A percentile compares a stretch with the other conserved stretches of the same genome.
Conservation (phyloP, 2,113 vertebrate genomes). For the Astur gentilis region DNA sequence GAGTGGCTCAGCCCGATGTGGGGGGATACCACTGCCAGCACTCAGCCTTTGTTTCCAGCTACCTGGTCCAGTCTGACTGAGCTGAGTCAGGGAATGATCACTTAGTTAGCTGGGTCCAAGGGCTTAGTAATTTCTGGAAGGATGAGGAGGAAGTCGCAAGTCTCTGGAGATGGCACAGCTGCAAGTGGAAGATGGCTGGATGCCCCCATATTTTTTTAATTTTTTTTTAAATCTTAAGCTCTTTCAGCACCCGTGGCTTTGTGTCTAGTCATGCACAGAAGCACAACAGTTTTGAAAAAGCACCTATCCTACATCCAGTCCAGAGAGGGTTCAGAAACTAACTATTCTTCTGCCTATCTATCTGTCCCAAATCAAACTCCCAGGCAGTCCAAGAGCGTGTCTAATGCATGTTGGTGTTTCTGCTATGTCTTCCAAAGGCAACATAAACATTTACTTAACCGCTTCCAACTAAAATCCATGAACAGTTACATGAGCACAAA, state of each 20-base stretch:
- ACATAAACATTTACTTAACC: slow-evolving; percentile 2
- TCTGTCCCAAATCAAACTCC: not conserved
- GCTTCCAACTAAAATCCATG: not conserved
- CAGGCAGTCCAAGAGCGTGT: not conserved
- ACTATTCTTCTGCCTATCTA: not conserved
- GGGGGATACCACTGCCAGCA: not conserved
- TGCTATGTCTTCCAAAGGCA: slow-evolving; percentile 1
- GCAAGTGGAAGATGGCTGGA: not conserved
- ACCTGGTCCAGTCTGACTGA: not conserved
- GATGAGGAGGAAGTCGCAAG: not conserved
- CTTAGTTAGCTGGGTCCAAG: not conserved
- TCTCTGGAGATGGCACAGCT: not conserved
- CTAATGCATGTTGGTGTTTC: not conserved
- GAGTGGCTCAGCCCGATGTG: rapidly evolving
- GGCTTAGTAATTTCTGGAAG: not conserved
- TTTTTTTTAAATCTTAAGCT: not conserved
- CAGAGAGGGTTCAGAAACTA: not conserved
- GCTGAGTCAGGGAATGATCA: not conserved
- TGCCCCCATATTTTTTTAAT: not conserved
- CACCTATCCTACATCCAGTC: not conserved
- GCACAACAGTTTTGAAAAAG: not conserved
- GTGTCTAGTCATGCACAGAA: not conserved
- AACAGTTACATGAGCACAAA: not conserved
- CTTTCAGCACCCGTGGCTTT: not conserved
- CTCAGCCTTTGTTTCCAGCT: not conserved